phyloP scores from a whole-genome alignment of 2,888 invertebrate species.

The Sericinus montela region DNA sequence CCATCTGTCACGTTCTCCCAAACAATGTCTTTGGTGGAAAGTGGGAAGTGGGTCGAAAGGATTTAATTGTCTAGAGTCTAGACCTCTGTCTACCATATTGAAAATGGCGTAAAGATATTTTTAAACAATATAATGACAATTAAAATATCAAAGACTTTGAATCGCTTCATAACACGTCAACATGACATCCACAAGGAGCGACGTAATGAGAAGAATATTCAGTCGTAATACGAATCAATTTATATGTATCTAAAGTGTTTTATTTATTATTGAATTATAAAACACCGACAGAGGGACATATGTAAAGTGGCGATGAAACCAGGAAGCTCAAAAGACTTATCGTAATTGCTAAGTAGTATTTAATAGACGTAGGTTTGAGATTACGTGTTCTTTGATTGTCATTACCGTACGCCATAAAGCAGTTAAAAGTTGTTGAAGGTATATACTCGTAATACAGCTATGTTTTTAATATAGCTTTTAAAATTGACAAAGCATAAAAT shows the following conservation, averaged over 20 bases:
- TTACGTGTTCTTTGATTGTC: slow-evolving; percentile 15
- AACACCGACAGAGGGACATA: slow-evolving; percentile 11
- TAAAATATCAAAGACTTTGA: background rate
- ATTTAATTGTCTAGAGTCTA: too few relatives aligned
- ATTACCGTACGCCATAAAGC: background rate
- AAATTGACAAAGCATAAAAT: too few relatives aligned
- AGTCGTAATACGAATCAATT: background rate
- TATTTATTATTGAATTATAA: slow-evolving; percentile 11
- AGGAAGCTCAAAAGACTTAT: slow-evolving; percentile 8
- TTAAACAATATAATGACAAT: background rate
- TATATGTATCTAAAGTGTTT: slow-evolving; percentile 13
- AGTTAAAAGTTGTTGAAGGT: background rate
- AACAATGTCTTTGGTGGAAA: too few relatives aligned
- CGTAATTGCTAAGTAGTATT: slow-evolving; percentile 12
- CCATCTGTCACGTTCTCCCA: too few relatives aligned
- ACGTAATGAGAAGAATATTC: background rate
- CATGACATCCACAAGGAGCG: background rate
- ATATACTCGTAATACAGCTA: too few relatives aligned
- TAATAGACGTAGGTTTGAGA: background rate
- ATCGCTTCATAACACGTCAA: background rate
- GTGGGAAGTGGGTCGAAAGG: too few relatives aligned
- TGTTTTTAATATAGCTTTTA: too few relatives aligned
- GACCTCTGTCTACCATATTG: too few relatives aligned
- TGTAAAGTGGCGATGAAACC: slow-evolving; percentile 7
- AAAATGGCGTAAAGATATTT: too few relatives aligned